Percentiles rank a stretch among this genome's conserved stretches.
Conservation (phyloP, 2,113 vertebrate genomes). For the Dipodomys merriami region DNA sequence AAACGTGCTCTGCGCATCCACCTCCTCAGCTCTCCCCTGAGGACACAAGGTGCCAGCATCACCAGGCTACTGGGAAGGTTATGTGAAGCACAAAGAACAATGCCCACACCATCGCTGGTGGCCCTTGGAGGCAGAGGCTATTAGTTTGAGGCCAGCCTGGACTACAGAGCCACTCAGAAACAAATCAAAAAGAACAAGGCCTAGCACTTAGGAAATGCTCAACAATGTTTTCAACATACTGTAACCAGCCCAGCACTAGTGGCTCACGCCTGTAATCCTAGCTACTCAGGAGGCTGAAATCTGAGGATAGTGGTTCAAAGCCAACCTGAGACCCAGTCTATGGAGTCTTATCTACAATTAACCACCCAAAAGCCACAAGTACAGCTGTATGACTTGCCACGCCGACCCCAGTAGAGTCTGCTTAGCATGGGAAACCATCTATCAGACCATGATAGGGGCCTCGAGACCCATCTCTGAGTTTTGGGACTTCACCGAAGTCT, state of each 20-base stretch:
- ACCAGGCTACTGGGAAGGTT: neutral
- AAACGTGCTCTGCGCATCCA: neutral
- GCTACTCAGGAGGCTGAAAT: no score
- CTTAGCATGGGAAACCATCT: no score
- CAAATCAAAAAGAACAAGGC: neutral
- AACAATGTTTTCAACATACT: neutral
- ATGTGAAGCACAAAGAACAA: neutral
- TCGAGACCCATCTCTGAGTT: no score
- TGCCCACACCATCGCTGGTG: neutral
- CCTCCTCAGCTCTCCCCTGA: neutral
- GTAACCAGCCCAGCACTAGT: neutral
- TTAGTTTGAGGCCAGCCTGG: neutral
- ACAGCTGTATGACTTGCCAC: no score
- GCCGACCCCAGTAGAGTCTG: no score
- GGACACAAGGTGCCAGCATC: neutral
- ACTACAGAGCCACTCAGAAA: neutral
- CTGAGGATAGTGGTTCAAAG: neutral
- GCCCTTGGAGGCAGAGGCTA: neutral
- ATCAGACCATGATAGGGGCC: no score
- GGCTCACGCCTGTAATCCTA: neutral
- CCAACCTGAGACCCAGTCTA: no score
- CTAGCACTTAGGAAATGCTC: neutral
- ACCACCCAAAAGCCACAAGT: no score
- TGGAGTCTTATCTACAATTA: no score
- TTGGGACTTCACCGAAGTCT: no score